Evolutionary conservation across 1,140 invertebrate species (phyloP), one percentile per base, ranked within the genome.

Genomic region (Belonocnema kinseyi): DNA sequence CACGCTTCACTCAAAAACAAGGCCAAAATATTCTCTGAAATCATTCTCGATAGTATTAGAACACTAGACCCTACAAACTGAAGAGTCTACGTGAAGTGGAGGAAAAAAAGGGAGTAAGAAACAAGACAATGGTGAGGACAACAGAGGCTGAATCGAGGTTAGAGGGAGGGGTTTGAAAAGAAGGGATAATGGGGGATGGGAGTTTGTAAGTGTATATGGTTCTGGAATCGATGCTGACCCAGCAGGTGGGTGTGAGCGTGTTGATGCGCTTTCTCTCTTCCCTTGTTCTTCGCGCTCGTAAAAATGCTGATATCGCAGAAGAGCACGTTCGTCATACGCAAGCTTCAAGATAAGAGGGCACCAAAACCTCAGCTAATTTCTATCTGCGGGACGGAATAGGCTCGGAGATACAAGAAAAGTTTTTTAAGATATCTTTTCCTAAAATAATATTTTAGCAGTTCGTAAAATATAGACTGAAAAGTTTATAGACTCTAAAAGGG

Each of bases 171-270:
- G 12, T 16, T 10, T 12, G 2, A 10, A 66, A 66, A 26, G 40
- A 40, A n/a, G n/a, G n/a, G 61, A 40, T 40, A 5, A 33, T 40
- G 5, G 26, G 21, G 21, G 26, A 40, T 11, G 40, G 8, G 40
- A 46, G 40, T 46, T 46, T 46, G 40, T 11, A 66, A 66, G 33
- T 66, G 17, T 58, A 66, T 8, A 66, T 13, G 13, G 40, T 66
- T n/a, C 26, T 66, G 33, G 33, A 66, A 66, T 66, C 61, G 61
- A 66, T 66, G 61, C 61, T 66, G 26, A 66, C 61, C 61, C 26
- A 66, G 61, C 26, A 66, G 61, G 58, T 66, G 58, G 58, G 26
- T 66, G 14, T 26, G 14, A 14, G 26, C 26, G 61, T 66, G 61
- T 66, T 66, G 61, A 66, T 66, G 26, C 53, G 4, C 40, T 40